Evolutionary conservation across 2,113 vertebrate genomes (phyloP), one percentile per base, ranked within the genome.

Genomic region (Pipra filicauda): DNA sequence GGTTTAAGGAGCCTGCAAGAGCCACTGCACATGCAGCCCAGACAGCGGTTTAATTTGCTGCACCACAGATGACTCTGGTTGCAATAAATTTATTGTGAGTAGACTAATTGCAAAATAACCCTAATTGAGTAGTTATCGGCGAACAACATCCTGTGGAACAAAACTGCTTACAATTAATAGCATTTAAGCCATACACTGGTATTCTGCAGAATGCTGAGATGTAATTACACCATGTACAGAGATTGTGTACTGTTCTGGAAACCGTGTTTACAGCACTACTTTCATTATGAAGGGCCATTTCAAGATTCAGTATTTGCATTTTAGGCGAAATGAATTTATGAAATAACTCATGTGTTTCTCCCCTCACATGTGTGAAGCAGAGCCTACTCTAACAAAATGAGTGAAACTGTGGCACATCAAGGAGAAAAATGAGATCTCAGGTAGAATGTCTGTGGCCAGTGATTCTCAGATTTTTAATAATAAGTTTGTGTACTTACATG

Each of bases 101-200:
- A 98, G 96, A 97, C 97, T 98, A 98, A 98, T 98, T 98, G 97
- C 97, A 98, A 98, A 98, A 98, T 98, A 98, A 98, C 97, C 76
- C 97, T 98, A 98, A 98, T 98, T 98, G 97, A 97, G 95, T 97
- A 97, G 97, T 97, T 98, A 98, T 98, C 98, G 97, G 97, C 35
- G 95, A 98, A 97, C 97, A 98, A 97, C 97, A 97, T 98, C 96
- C 97, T 81, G 61, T 97, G 97, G 96, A 98, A 98, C 96, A 98
- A 96, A 98, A 97, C 89, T 93, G 94, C 95, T 97, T 96, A 96
- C 96, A 97, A 98, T 98, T 98, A 98, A 98, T 98, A 97, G 97
- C 96, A 67, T 97, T 97, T 97, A 97, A 97, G 93, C 96, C 84
- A 69, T 96, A 93, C 96, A 39, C 94, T 94, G 95, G 97, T 97